Evolutionary conservation across 2,113 vertebrate genomes (phyloP).

Genomic region (Epinephelus lanceolatus): DNA sequence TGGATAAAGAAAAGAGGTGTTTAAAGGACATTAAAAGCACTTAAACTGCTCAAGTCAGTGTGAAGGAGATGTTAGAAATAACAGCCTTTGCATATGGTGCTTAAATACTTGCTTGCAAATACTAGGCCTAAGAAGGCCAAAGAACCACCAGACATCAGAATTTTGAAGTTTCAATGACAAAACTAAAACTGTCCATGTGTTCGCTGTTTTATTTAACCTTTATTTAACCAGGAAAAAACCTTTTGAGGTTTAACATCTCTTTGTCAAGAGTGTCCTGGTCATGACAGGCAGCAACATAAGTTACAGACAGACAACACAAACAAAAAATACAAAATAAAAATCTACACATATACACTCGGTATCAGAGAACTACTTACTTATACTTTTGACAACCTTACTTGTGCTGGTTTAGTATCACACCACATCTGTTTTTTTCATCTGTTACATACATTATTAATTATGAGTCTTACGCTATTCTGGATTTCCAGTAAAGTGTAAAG

Average conservation of each 20-base stretch:
- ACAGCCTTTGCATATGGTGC: conserved; percentile 17
- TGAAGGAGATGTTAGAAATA: conserved; percentile 25
- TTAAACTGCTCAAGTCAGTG: conserved; percentile 11
- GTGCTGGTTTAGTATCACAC: not conserved
- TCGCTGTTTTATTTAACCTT: too few relatives aligned
- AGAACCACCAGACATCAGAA: not conserved
- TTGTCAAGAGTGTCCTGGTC: too few relatives aligned
- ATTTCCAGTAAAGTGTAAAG: conserved; percentile 10
- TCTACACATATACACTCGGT: too few relatives aligned
- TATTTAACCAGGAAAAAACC: too few relatives aligned
- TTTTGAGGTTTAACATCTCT: too few relatives aligned
- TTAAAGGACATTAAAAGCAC: conserved; percentile 39
- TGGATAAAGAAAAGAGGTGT: conserved; percentile 23
- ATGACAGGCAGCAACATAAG: too few relatives aligned
- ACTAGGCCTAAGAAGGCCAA: not conserved
- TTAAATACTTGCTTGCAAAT: conserved; percentile 21
- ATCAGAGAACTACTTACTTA: too few relatives aligned
- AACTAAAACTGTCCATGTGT: too few relatives aligned
- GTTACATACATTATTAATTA: not conserved
- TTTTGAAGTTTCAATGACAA: not conserved
- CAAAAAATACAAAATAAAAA: too few relatives aligned
- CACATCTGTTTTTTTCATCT: not conserved
- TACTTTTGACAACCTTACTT: too few relatives aligned
- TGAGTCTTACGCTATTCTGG: not conserved
- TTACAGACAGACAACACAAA: too few relatives aligned